A percentile compares a stretch with the other conserved stretches of the same genome.
Conservation (phyloP, 2,888 invertebrate genomes). For the Hirtodrosophila confusa region DNA sequence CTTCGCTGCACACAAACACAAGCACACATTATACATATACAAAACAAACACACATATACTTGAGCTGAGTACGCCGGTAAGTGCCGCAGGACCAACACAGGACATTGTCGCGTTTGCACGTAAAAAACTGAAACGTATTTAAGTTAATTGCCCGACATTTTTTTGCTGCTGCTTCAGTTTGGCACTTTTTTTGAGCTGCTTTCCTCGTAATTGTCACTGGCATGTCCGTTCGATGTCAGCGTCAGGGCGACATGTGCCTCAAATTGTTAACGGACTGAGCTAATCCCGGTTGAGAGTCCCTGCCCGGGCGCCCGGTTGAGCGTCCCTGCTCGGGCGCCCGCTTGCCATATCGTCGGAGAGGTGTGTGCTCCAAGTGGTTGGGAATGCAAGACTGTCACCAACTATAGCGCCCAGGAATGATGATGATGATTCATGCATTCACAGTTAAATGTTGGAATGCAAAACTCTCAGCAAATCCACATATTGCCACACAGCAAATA, state of each 20-base stretch:
- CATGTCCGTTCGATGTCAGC: slow-evolving; percentile 76
- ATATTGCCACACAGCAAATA: slow-evolving; percentile 40
- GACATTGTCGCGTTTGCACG: slow-evolving; percentile 60
- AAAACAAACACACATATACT: background rate
- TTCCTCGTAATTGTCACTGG: slow-evolving; percentile 71
- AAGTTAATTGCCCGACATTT: slow-evolving; percentile 72
- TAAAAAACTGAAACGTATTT: slow-evolving; percentile 60
- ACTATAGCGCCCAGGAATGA: slow-evolving; percentile 21
- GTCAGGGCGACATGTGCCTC: slow-evolving; percentile 56
- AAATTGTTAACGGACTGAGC: slow-evolving; percentile 48
- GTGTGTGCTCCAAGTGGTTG: slow-evolving; percentile 29
- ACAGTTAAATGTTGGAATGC: slow-evolving; percentile 30
- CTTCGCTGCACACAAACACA: slow-evolving; percentile 54
- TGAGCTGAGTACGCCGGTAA: slow-evolving; percentile 19
- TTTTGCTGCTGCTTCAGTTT: slow-evolving; percentile 50
- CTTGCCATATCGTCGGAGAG: slow-evolving; percentile 1
- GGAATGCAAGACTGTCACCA: slow-evolving; percentile 62
- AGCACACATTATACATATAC: background rate
- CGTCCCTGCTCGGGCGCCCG: no score
- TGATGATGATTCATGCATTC: slow-evolving; percentile 1
- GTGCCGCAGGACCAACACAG: slow-evolving; percentile 53
- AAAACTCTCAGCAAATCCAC: slow-evolving; percentile 19
- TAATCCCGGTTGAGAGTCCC: slow-evolving; percentile 37
- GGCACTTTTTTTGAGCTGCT: slow-evolving; percentile 51
- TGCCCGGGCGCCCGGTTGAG: background rate